phyloP scores from a whole-genome alignment of 2,888 invertebrate species.

The Drosophila buzzatii region DNA sequence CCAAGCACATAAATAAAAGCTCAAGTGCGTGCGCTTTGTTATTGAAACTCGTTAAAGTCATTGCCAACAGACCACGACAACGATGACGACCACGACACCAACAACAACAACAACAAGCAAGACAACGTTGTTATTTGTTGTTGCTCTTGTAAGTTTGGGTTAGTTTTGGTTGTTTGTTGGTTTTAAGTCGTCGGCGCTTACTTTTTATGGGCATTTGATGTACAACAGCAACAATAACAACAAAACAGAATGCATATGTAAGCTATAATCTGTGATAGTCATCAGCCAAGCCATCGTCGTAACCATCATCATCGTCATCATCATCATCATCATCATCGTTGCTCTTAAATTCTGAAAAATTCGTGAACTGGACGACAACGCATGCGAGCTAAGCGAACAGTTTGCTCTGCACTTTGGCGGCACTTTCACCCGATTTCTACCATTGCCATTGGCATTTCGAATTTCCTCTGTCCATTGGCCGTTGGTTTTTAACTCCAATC shows the following conservation, averaged over 20 bases:
- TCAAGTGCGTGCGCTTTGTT: conserved; percentile 79
- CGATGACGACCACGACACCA: conserved; percentile 48
- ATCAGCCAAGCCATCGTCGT: conserved; percentile 57
- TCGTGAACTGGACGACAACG: conserved; percentile 77
- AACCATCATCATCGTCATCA: conserved; percentile 14
- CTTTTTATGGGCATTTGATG: conserved; percentile 76
- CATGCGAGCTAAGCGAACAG: conserved; percentile 55
- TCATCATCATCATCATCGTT: conserved; percentile 29
- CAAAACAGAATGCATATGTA: conserved; percentile 59
- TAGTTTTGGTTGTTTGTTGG: conserved; percentile 62
- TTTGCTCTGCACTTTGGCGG: conserved; percentile 68
- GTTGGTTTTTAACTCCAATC: conserved; percentile 23
- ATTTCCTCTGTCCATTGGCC: conserved; percentile 63
- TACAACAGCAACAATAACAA: conserved; percentile 41
- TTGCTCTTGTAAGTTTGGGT: conserved; percentile 40
- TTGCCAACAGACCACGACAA: conserved; percentile 52
- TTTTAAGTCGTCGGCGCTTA: conserved; percentile 59
- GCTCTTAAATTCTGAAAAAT: conserved; percentile 74
- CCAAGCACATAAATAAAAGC: conserved; percentile 71
- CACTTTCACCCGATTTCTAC: conserved; percentile 80
- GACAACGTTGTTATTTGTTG: conserved; percentile 31
- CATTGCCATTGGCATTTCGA: conserved; percentile 72
- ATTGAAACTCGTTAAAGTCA: conserved; percentile 79
- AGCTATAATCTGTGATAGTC: conserved; percentile 74
- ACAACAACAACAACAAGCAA: conserved; percentile 28